A percentile compares a stretch with the other conserved stretches of the same genome.
These are phyloP conservation scores for Crypturellus tataupa DNA, from an alignment of 2,797 vertebrate genomes.

Conservation along the genomic window DNA sequence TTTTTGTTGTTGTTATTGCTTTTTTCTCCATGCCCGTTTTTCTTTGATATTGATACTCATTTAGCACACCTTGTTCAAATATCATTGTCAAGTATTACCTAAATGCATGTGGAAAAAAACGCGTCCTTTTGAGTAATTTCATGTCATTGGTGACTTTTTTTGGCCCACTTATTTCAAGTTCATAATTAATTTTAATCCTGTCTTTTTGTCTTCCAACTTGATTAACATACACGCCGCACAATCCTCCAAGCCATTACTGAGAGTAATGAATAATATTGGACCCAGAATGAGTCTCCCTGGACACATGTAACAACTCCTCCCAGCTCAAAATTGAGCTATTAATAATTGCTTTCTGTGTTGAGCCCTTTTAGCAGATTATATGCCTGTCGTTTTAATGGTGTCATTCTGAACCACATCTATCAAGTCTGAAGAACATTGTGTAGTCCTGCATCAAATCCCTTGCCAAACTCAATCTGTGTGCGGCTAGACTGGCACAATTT, in stretches of 20 bases:
- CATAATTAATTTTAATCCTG: conserved; percentile 73
- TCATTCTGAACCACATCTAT: conserved; percentile 24
- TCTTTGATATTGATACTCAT: neutral
- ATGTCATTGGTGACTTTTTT: conserved; percentile 47
- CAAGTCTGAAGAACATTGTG: conserved; percentile 9
- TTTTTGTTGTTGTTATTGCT: neutral
- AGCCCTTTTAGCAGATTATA: conserved; percentile 59
- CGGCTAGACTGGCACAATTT: neutral
- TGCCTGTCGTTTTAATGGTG: conserved; percentile 28
- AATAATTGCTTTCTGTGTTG: conserved; percentile 61
- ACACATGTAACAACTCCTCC: conserved; percentile 39
- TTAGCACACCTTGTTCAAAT: neutral
- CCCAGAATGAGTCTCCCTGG: conserved; percentile 54
- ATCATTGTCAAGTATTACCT: neutral
- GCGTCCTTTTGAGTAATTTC: neutral
- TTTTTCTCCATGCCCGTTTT: neutral
- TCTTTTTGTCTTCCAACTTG: conserved; percentile 64
- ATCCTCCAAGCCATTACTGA: conserved; percentile 48
- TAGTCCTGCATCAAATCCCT: conserved; percentile 28
- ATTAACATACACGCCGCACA: conserved; percentile 53
- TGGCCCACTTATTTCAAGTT: conserved; percentile 44
- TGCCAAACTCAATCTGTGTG: neutral
- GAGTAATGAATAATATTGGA: conserved; percentile 43
- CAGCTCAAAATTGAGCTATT: conserved; percentile 63
- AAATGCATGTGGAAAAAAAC: neutral